phyloP scores from a whole-genome alignment of 2,888 invertebrate species.

The Nomada fucata region DNA sequence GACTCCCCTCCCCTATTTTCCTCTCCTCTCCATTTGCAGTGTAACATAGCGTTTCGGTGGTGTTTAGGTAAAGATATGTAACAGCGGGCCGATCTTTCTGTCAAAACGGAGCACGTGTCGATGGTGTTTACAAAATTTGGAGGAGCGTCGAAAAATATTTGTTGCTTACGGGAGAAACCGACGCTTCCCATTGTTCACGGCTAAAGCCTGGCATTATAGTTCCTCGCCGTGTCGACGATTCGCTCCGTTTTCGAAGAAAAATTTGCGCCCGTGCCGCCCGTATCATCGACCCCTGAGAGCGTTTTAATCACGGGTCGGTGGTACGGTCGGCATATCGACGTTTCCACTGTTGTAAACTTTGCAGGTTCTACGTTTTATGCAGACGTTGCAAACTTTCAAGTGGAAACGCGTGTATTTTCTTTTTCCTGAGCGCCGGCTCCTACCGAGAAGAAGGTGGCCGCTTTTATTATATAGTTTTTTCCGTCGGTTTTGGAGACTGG shows the following conservation, averaged over 20 bases:
- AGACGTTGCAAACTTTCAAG: slow-evolving; percentile 74
- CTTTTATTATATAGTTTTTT: slow-evolving; percentile 37
- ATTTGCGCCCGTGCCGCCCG: slow-evolving; percentile 15
- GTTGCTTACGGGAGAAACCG: background rate
- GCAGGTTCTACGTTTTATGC: slow-evolving; percentile 77
- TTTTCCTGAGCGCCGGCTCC: slow-evolving; percentile 27
- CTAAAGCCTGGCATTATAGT: slow-evolving; percentile 39
- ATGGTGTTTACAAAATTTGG: slow-evolving; percentile 30
- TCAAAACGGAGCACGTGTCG: slow-evolving; percentile 49
- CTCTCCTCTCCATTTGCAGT: background rate
- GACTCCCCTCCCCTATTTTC: background rate
- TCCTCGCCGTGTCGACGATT: slow-evolving; percentile 39
- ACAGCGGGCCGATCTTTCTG: slow-evolving; percentile 44
- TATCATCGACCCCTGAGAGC: slow-evolving; percentile 10
- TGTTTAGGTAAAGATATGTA: slow-evolving; percentile 5
- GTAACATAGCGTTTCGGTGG: slow-evolving; percentile 50
- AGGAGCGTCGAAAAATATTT: slow-evolving; percentile 1
- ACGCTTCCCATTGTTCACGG: slow-evolving; percentile 44
- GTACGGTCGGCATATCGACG: slow-evolving; percentile 3
- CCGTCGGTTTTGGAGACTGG: slow-evolving; percentile 48
- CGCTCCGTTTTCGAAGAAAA: slow-evolving; percentile 34
- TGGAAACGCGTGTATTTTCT: slow-evolving; percentile 48
- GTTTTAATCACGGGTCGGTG: slow-evolving; percentile 32
- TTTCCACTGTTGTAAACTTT: slow-evolving; percentile 69
- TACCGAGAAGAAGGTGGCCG: slow-evolving; percentile 17